These are phyloP conservation scores for Austrofundulus limnaeus DNA, from an alignment of 2,113 vertebrate genomes.

Conservation along the genomic window DNA sequence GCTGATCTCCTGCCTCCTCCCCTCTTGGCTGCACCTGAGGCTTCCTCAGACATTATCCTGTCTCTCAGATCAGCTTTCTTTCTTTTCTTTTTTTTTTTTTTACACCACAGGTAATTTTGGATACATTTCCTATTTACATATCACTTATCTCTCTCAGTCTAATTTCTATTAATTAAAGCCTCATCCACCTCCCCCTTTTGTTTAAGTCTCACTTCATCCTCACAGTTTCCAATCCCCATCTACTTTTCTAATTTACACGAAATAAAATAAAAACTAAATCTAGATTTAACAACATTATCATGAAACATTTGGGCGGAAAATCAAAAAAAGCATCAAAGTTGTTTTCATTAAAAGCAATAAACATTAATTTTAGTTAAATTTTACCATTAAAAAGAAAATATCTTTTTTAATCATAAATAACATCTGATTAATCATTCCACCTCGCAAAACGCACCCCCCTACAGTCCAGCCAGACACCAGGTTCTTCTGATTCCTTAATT, in stretches of 20 bases:
- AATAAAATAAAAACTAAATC: background rate
- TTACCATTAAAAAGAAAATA: background rate
- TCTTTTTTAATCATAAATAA: background rate
- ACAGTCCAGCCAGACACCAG: conserved; percentile 5
- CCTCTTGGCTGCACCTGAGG: conserved; percentile 85
- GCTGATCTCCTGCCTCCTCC: conserved; percentile 62
- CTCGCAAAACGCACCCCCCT: conserved; percentile 1
- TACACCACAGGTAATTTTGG: conserved; percentile 65
- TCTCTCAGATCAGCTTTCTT: conserved; percentile 55
- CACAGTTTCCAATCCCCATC: conserved; percentile 4
- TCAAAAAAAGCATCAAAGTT: background rate
- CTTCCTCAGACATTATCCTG: conserved; percentile 70
- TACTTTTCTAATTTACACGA: conserved; percentile 44
- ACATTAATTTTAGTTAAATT: background rate
- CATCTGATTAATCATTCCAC: background rate
- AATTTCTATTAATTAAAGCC: conserved; percentile 51
- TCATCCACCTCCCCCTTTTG: background rate
- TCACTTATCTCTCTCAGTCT: conserved; percentile 69
- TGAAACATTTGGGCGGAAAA: background rate
- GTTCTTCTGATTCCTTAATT: conserved; percentile 27
- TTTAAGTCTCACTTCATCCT: conserved; percentile 9
- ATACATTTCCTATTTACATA: conserved; percentile 78
- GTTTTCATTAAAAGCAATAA: too few relatives aligned
- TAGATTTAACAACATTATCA: background rate
- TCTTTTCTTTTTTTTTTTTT: conserved; percentile 14